These are phyloP conservation scores for Sphenopsis melanotis DNA, from an alignment of 2,797 vertebrate species.

Conservation along the genomic window DNA sequence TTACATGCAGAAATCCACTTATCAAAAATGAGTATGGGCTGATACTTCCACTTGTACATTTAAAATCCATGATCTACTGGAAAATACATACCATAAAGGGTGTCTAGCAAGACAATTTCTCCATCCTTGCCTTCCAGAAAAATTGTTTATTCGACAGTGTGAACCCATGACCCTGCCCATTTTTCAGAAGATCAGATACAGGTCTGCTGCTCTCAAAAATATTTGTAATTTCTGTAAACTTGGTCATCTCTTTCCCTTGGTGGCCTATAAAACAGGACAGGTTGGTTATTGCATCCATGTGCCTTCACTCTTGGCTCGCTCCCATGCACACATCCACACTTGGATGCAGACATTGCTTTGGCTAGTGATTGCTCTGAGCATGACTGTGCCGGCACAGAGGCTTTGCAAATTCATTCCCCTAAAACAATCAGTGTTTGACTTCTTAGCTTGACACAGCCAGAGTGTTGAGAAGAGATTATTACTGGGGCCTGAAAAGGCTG, in stretches of 20 bases:
- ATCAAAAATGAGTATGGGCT: background rate
- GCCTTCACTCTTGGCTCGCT: background rate
- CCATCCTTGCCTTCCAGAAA: background rate
- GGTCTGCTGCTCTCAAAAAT: background rate
- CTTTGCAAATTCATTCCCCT: background rate
- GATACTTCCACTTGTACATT: background rate
- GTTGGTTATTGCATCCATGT: background rate
- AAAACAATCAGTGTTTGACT: background rate
- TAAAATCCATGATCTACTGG: background rate
- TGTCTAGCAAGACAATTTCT: background rate
- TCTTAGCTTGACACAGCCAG: background rate
- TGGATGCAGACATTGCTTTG: background rate
- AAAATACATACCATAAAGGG: background rate
- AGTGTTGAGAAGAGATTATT: background rate
- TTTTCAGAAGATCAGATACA: background rate
- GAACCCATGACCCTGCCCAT: background rate
- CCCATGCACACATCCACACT: background rate
- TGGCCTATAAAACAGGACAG: background rate
- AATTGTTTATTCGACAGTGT: background rate
- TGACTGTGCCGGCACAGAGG: background rate
- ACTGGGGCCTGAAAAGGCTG: background rate
- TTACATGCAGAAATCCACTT: background rate
- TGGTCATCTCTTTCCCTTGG: background rate
- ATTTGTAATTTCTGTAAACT: background rate
- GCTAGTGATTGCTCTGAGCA: background rate